Conservation (phyloP, 2,797 vertebrate species). For the Danio jaintianensis region DNA sequence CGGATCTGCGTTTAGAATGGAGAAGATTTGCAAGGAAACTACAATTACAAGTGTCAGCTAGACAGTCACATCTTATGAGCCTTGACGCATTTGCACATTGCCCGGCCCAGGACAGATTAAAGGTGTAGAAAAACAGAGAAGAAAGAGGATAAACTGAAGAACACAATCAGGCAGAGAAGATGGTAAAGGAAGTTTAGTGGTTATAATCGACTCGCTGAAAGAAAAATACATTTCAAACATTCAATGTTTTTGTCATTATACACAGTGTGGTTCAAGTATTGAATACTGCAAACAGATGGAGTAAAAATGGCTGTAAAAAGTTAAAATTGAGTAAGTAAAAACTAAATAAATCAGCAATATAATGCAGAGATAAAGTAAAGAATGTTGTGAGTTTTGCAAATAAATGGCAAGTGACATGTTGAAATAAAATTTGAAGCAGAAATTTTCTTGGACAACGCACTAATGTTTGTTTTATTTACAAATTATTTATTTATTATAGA, state of each 20-base stretch:
- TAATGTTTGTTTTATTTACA: too few species aligned
- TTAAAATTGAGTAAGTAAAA: too few species aligned
- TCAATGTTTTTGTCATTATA: neutral
- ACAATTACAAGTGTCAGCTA: slow-evolving; percentile 93
- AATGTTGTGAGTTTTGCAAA: too few species aligned
- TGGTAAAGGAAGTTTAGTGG: slow-evolving; percentile 21
- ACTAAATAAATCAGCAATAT: too few species aligned
- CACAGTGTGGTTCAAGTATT: neutral
- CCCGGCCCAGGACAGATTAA: slow-evolving; percentile 71
- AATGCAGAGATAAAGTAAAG: too few species aligned
- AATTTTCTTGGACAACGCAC: too few species aligned
- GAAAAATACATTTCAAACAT: neutral
- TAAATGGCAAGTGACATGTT: too few species aligned
- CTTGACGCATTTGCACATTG: slow-evolving; percentile 82
- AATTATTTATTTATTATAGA: too few species aligned
- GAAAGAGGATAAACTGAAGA: slow-evolving; percentile 27
- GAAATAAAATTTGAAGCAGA: too few species aligned
- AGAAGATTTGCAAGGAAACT: slow-evolving; percentile 99
- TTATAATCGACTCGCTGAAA: slow-evolving; percentile 29
- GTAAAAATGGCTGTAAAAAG: too few species aligned
- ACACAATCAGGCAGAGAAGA: slow-evolving; percentile 10
- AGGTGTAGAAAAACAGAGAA: slow-evolving; percentile 51
- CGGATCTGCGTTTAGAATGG: slow-evolving; percentile 99
- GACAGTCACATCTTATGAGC: slow-evolving; percentile 76
- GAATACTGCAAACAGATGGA: neutral